Evolutionary conservation across 1,140 invertebrate species (phyloP), one percentile per base, ranked within the genome.

Genomic region (Semibalanus balanoides): DNA sequence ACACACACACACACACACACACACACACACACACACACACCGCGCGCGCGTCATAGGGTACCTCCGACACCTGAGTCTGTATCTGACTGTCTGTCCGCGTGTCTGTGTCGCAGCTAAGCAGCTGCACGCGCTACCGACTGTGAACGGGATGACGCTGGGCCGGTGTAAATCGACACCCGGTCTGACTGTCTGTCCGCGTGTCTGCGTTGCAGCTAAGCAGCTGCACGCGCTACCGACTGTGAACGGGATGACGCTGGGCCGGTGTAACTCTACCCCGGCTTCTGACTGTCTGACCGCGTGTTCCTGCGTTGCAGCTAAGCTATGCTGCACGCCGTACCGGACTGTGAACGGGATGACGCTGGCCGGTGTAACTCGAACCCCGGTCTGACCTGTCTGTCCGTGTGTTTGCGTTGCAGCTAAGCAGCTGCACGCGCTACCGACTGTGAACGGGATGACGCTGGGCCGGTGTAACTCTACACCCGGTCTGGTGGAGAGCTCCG

Each of bases 101-200:
- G 35, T 17, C 35, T 17, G 35, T 40, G 5, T 17, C 35, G 17
- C 35, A 40, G 35, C 35, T 40, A 7, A 40, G 35, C 35, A 40
- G 35, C 35, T 40, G 35, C 35, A 40, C 35, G 35, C 35, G 35
- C 35, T 40, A 17, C 5, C 35, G 79, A 77, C 31, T 1, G 51
- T 64, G 51, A 72, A 72, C 70, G 70, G 70, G 3, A 72, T 72
- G 70, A 28, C 29, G 9, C 92, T 97, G 90, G 92, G 94, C 80
- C 88, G 96, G 79, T 95, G 95, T 84, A 92, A 93, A 83, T 97
- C 95, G 78, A 96, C 96, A 40, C 96, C 96, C 29, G 96, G 95
- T 25, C 86, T 98, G 75, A 40, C 35, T 17, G 5, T 5, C n/a
- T 17, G 35, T 17, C 35, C 35, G 5, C 35, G 5, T 17, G 35